Percentiles rank a stretch among this genome's conserved stretches.
Conservation (phyloP, 2,888 invertebrate genomes). For the Lypha dubia region DNA sequence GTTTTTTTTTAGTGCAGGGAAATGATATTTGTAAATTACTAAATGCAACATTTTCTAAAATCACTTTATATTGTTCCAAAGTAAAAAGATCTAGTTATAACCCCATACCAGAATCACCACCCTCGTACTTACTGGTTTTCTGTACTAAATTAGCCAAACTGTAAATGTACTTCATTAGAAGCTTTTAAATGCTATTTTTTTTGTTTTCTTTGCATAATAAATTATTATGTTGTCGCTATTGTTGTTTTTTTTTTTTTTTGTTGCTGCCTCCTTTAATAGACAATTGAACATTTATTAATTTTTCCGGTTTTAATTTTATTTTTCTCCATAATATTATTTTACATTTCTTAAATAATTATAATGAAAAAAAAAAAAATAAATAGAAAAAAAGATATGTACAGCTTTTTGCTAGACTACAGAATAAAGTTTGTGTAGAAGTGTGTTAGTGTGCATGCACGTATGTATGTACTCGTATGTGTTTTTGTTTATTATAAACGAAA, state of each 20-base stretch:
- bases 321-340: conserved; percentile 48
- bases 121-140: conserved; percentile 25
- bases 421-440: neutral
- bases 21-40: too few relatives aligned
- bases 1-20: too few relatives aligned
- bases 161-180: conserved; percentile 60
- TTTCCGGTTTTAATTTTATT: conserved; percentile 71
- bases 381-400: neutral
- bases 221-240: conserved; percentile 54
- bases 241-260: neutral
- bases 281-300: conserved; percentile 72
- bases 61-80: too few relatives aligned
- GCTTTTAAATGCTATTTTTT: conserved; percentile 44
- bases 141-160: conserved; percentile 38
- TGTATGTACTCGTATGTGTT: neutral
- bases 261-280: conserved; percentile 71
- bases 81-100: too few relatives aligned
- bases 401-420: conserved; percentile 5
- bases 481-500: conserved; percentile 53
- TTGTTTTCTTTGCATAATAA: conserved; percentile 68
- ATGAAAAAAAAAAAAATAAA: conserved; percentile 20
- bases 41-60: too few relatives aligned
- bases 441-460: neutral
- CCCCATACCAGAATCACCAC: too few relatives aligned
- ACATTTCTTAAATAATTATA: conserved; percentile 58